Evolutionary conservation across 53 echinoderm and acorn worm species (phyloP).

Genomic region (Hippasteria phrygiana): DNA sequence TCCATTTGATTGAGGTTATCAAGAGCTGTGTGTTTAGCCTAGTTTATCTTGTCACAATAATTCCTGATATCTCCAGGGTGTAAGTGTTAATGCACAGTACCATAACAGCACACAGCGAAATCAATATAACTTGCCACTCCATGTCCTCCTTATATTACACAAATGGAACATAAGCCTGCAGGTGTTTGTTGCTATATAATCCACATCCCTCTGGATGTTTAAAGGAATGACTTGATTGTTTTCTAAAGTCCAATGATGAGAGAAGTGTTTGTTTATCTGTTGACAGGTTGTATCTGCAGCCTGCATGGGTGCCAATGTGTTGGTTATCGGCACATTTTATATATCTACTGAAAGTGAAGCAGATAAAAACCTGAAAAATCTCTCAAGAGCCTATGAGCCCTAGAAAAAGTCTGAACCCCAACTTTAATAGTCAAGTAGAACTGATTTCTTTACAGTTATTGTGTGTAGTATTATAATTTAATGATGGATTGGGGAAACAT

Average conservation of each 20-base stretch:
- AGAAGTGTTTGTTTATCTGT: slow-evolving; percentile 5
- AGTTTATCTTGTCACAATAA: slow-evolving; percentile 69
- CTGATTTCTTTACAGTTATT: too few species aligned
- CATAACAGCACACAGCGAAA: slow-evolving; percentile 53
- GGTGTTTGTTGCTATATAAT: slow-evolving; percentile 66
- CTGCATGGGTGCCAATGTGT: too few species aligned
- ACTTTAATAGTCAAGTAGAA: too few species aligned
- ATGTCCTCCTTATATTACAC: slow-evolving; percentile 54
- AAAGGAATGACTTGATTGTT: slow-evolving; percentile 54
- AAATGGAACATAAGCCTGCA: slow-evolving; percentile 63
- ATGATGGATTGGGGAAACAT: too few species aligned
- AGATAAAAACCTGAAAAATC: too few species aligned
- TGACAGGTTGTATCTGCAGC: not conserved
- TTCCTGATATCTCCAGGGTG: slow-evolving; percentile 50
- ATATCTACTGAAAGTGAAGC: too few species aligned
- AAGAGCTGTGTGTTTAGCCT: slow-evolving; percentile 61
- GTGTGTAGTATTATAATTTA: too few species aligned
- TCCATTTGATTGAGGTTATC: slow-evolving; percentile 58
- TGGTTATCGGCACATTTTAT: too few species aligned
- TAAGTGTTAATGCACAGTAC: slow-evolving; percentile 60
- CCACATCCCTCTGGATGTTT: slow-evolving; percentile 56
- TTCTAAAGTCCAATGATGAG: slow-evolving; percentile 29
- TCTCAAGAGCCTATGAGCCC: too few species aligned
- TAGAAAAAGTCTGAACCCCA: too few species aligned
- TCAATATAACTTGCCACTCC: slow-evolving; percentile 63